These are phyloP conservation scores for Eledona agricola DNA, from an alignment of 2,888 invertebrate genomes.

Conservation along the genomic window DNA sequence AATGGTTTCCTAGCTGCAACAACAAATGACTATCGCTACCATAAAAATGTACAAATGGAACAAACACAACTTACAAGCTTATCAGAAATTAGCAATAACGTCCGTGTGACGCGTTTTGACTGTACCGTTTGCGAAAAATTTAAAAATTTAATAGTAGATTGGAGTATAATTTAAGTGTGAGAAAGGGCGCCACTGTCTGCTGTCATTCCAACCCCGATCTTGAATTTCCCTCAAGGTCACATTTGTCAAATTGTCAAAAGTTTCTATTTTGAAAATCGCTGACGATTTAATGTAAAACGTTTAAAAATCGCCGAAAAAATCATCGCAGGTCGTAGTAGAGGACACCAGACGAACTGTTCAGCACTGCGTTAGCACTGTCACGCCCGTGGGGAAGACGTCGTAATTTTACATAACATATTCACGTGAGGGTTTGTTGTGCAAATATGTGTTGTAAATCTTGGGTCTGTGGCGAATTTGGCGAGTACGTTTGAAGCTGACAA, in stretches of 20 bases:
- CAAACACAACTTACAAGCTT: too few relatives aligned
- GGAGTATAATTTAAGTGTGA: background rate
- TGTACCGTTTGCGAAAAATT: too few relatives aligned
- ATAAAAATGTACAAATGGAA: too few relatives aligned
- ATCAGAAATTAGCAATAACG: too few relatives aligned
- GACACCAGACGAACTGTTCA: background rate
- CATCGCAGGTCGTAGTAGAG: slow-evolving; percentile 11
- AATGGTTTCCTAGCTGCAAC: too few relatives aligned
- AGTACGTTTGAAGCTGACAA: slow-evolving; percentile 7
- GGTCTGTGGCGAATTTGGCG: background rate
- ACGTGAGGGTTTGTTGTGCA: slow-evolving; percentile 32
- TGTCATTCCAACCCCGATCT: slow-evolving; percentile 4
- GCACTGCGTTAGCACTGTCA: slow-evolving; percentile 1
- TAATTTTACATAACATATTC: slow-evolving; percentile 26
- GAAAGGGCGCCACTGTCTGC: slow-evolving; percentile 7
- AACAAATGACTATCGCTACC: too few relatives aligned
- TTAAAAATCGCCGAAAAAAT: slow-evolving; percentile 6
- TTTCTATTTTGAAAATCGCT: slow-evolving; percentile 36
- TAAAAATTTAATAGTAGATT: background rate
- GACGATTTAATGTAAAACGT: slow-evolving; percentile 15
- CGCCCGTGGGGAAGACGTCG: too few relatives aligned
- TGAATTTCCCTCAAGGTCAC: slow-evolving; percentile 17
- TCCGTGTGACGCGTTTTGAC: slow-evolving; percentile 1
- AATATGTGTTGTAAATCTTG: slow-evolving; percentile 5
- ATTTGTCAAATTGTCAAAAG: slow-evolving; percentile 29